Percentiles rank a stretch among this genome's conserved stretches.
These are phyloP conservation scores for Celastrina argiolus DNA, from an alignment of 2,888 invertebrate species.

Conservation along the genomic window DNA sequence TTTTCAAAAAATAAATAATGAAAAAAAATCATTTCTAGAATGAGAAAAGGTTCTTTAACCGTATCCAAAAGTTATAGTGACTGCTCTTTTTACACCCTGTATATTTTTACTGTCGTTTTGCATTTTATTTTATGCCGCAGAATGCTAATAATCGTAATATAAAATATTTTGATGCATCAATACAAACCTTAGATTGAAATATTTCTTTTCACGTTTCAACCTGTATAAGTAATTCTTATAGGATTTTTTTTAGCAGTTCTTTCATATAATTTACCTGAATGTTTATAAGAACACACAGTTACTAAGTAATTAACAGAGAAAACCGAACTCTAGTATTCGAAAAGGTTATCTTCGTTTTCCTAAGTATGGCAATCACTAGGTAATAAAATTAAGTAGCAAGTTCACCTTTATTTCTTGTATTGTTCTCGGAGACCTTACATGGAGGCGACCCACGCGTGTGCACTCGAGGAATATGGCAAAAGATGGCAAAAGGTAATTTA, in stretches of 20 bases:
- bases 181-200: neutral
- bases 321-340: neutral
- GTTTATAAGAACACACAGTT: no score
- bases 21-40: no score
- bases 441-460: constrained; percentile 6
- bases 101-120: neutral
- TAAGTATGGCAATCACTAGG: constrained; percentile 14
- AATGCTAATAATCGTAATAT: neutral
- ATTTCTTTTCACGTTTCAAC: neutral
- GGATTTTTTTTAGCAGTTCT: no score
- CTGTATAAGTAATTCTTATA: neutral
- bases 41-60: no score
- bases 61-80: no score
- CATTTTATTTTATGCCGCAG: neutral
- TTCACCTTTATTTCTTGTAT: constrained; percentile 21
- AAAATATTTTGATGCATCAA: neutral
- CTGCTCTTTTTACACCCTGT: neutral
- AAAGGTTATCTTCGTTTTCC: constrained; percentile 1
- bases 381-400: constrained; percentile 15
- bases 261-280: no score
- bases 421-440: neutral
- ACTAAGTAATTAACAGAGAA: no score
- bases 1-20: no score
- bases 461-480: neutral
- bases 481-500: neutral